Evolutionary conservation across 23 tunicate species (phyloP).

Genomic region (Diplosoma virens): DNA sequence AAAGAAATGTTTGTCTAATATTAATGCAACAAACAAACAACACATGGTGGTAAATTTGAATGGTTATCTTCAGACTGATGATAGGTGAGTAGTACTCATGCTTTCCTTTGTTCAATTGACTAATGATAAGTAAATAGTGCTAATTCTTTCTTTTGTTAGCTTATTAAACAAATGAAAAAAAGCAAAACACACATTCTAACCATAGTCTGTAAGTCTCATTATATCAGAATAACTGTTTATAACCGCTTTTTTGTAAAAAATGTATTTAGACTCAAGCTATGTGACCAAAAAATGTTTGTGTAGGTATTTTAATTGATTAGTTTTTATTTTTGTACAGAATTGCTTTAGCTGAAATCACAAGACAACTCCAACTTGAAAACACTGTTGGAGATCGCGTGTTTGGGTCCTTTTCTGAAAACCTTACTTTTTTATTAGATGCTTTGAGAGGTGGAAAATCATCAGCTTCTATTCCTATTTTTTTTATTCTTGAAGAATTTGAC

Average conservation of each 20-base stretch:
- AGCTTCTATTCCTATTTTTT: constrained; percentile 56
- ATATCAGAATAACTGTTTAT: too few relatives aligned
- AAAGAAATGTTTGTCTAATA: constrained; percentile 4
- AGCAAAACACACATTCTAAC: too few relatives aligned
- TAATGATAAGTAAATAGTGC: background rate
- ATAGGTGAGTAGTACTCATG: constrained; percentile 38
- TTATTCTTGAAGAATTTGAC: constrained; percentile 81
- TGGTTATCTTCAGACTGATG: constrained; percentile 85
- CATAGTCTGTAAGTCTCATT: too few relatives aligned
- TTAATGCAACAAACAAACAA: constrained; percentile 27
- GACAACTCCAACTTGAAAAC: constrained; percentile 82
- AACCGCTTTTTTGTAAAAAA: too few relatives aligned
- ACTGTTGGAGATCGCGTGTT: constrained; percentile 72
- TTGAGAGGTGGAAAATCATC: constrained; percentile 47
- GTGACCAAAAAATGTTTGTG: too few relatives aligned
- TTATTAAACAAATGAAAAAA: too few relatives aligned
- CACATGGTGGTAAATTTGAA: constrained; percentile 56
- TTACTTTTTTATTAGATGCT: constrained; percentile 73
- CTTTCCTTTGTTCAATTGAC: background rate
- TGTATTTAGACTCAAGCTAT: too few relatives aligned
- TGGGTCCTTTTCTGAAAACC: constrained; percentile 78
- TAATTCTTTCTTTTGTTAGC: too few relatives aligned
- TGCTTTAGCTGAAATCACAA: constrained; percentile 88
- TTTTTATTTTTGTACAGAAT: constrained; percentile 32
- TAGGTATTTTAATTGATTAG: too few relatives aligned